Evolutionary conservation across 1,140 invertebrate species (phyloP), one percentile per base, ranked within the genome.

Genomic region (Eumeta japonica): DNA sequence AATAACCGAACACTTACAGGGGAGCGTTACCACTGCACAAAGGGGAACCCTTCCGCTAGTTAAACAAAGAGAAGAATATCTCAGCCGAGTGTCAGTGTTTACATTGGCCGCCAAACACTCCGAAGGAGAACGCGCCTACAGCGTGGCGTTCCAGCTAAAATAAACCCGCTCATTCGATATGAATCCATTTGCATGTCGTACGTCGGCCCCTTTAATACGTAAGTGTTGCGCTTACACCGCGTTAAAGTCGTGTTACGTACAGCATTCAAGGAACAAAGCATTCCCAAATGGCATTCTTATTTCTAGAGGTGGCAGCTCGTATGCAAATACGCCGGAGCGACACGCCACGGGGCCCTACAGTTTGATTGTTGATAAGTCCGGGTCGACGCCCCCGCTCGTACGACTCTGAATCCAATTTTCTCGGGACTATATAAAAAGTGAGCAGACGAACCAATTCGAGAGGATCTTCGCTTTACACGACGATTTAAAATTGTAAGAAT

Each of bases 361-460:
- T 61, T 57, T 58, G 50, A 58, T 58, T 61, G 56, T 58, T 61
- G 58, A 62, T 65, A 68, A 65, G 55, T 65, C 61, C 58, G 64
- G 68, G 66, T 73, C 52, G 48, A 49, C 39, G 60, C 58, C 57
- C 62, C 54, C 52, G 46, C 52, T 24, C 20, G 20, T 24, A 24
- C n/a, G n/a, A 5, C 20, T 24, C 20, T 24, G 20, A 5, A 24
- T 24, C 5, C 5, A 7, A 24, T 24, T 24, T n/a, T n/a, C n/a
- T n/a, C n/a, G n/a, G n/a, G n/a, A n/a, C 5, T 24, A 24, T 24
- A 7, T 24, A 7, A 7, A 24, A 5, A 7, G n/a, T 24, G 20
- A n/a, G 20, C 20, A 24, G 20, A 24, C 5, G 5, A 24, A 5
- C n/a, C 20, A n/a, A 5, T 24, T 7, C 20, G 20, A n/a, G n/a